Evolutionary conservation across 2,113 vertebrate species (phyloP).

Genomic region (Turdus rufiventris): DNA sequence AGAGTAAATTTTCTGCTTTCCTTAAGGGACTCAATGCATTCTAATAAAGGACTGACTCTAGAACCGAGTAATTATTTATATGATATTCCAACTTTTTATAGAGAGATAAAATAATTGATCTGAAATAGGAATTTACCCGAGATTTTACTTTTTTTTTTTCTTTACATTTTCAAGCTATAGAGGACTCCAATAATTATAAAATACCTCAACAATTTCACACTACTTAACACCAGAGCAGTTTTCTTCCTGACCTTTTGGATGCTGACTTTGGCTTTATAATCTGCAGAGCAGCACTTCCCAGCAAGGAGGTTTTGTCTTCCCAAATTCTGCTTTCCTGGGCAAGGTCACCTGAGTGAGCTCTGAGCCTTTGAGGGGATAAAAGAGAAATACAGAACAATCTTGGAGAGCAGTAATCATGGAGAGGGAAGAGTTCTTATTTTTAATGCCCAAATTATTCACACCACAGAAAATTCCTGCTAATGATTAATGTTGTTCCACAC

Average conservation of each 20-base stretch:
- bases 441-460: constrained; percentile 3
- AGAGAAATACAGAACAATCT: background rate
- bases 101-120: background rate
- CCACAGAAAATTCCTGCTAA: background rate
- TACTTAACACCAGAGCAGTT: background rate
- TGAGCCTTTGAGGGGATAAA: background rate
- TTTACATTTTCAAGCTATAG: background rate
- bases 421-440: background rate
- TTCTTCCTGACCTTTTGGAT: background rate
- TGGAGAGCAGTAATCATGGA: background rate
- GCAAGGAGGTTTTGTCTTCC: background rate
- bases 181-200: background rate
- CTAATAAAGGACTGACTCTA: background rate
- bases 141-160: background rate
- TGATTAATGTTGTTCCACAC: background rate
- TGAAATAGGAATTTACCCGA: background rate
- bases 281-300: background rate
- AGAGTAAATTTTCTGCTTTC: background rate
- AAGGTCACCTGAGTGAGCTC: background rate
- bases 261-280: background rate
- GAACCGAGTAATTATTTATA: background rate
- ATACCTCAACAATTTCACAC: background rate
- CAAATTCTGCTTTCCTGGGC: background rate
- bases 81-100: background rate
- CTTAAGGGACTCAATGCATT: background rate